Base-by-base conservation (phyloP, 2,888 invertebrate species). In the Sarcophaga caerulescens region DNA sequence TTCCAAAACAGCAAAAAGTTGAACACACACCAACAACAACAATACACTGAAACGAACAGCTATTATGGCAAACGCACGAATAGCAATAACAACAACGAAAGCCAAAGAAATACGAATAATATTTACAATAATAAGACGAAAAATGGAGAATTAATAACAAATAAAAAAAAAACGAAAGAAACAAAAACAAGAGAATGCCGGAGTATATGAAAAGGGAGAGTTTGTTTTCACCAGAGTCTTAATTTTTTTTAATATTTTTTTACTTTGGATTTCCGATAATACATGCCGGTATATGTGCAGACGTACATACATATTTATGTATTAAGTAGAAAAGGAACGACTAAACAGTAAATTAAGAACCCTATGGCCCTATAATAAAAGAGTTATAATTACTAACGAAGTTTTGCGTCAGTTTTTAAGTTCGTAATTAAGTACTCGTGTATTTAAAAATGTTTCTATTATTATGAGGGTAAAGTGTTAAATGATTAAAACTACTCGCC, bases 1-100 rank as follows among this genome's bases (percentile, higher is more conserved):
- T 78, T 81, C 69, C 75, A 78, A 77, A 84, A 84, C 85, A 83
- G 82, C 71, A 85, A 74, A 85, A 74, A 80, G 70, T 44, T 76
- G 57, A 84, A 79, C 35, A 71, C 47, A 66, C 47, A 65, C 45
- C 52, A 57, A 70, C 25, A 23, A 66, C 52, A 69, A 84, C 68
- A 77, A 44, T 52, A 47, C 85, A 70, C 47, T 25, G 75, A 77
- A 73, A 52, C 81, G 80, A 73, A 45, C 75, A 44, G 63, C 65
- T 84, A 70, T 69, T 59, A 71, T 73, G 52, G 25, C 68, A 66
- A 44, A 82, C 85, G 71, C 69, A n/a, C 59, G 45, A 52, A 5
- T 73, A 35, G 21, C 47, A 69, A 85, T n/a, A 52, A 12, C 60
- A 35, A 17, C 47, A 69, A 85, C 23, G 25, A 60, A 71, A 76